Conservation (phyloP, 2,113 vertebrate species). For the Pristiophorus japonicus region DNA sequence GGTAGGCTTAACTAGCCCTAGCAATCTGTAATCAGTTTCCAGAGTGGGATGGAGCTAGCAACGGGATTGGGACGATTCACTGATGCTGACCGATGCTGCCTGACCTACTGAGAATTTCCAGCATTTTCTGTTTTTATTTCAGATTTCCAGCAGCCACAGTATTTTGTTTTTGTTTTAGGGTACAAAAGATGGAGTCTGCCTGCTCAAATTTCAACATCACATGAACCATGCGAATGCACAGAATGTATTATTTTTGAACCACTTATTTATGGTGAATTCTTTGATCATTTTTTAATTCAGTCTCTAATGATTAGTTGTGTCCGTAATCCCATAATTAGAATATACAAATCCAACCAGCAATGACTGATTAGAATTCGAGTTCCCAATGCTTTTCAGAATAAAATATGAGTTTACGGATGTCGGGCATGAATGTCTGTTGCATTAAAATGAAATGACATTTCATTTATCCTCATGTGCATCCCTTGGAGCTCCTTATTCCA, state of each 20-base stretch:
- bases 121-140: not conserved
- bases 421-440: not conserved
- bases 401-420: not conserved
- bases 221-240: not conserved
- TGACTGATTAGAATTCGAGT: not conserved
- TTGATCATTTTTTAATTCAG: not conserved
- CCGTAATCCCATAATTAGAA: not conserved
- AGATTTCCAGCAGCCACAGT: not conserved
- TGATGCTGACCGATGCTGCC: no score
- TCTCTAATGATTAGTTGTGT: not conserved
- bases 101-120: not conserved
- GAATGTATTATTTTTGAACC: not conserved
- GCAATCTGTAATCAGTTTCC: no score
- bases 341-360: not conserved
- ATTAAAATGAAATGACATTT: not conserved
- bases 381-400: not conserved
- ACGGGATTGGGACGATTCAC: no score
- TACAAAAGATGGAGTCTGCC: not conserved
- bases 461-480: not conserved
- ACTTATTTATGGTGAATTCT: constrained; percentile 2
- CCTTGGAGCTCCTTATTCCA: not conserved
- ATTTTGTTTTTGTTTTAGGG: not conserved
- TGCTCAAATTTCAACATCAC: not conserved
- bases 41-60: no score
- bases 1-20: no score